Evolutionary conservation across 1,140 invertebrate genomes (phyloP).

Genomic region (Drosophila nannoptera): DNA sequence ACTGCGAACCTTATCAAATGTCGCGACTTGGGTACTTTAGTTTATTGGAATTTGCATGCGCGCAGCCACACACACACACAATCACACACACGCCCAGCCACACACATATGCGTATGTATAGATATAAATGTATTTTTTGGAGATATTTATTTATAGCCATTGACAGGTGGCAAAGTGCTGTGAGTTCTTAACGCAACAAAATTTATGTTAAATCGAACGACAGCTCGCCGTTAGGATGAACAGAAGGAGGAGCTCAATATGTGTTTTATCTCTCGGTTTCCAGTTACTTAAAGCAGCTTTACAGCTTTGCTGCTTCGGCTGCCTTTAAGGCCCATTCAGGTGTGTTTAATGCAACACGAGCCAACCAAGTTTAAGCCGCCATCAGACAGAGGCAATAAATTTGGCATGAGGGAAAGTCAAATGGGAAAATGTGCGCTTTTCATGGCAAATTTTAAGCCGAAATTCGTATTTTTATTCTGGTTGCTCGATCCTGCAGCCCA

Average conservation of each 20-base stretch:
- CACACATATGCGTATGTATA: too few species aligned
- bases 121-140: too few species aligned
- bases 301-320: constrained; percentile 11
- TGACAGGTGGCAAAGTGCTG: constrained; percentile 45
- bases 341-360: constrained; percentile 41
- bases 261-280: constrained; percentile 50
- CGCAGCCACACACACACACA: constrained; percentile 16
- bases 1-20: constrained; percentile 66
- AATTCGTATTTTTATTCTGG: too few species aligned
- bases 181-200: constrained; percentile 36
- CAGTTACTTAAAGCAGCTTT: constrained; percentile 67
- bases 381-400: not conserved
- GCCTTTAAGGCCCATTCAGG: constrained; percentile 49
- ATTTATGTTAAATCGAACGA: constrained; percentile 75
- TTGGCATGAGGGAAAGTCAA: not conserved
- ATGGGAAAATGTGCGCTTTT: not conserved
- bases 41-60: constrained; percentile 75
- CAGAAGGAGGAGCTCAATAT: constrained; percentile 12
- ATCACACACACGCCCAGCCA: too few species aligned
- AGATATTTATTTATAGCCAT: constrained; percentile 13
- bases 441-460: too few species aligned
- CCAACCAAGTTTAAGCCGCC: constrained; percentile 4
- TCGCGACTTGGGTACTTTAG: constrained; percentile 72
- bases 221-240: constrained; percentile 54
- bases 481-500: constrained; percentile 5